These are phyloP conservation scores for Xanthorhoe spadicearia DNA, from an alignment of 2,888 invertebrate species.

Conservation along the genomic window DNA sequence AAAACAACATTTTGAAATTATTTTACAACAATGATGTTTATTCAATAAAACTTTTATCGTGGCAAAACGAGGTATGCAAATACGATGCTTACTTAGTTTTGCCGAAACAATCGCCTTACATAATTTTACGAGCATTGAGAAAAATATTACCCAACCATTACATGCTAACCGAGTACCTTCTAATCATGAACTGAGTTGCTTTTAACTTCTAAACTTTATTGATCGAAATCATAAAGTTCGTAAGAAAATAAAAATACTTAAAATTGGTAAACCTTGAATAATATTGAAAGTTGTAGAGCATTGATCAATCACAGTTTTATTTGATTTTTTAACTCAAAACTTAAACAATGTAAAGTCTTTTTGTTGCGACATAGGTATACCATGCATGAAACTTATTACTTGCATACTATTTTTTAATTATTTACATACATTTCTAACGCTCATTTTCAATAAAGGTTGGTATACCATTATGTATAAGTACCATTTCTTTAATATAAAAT, in stretches of 20 bases:
- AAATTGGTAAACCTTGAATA: neutral
- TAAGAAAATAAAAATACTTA: neutral
- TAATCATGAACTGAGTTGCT: constrained; percentile 6
- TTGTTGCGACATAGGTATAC: no score
- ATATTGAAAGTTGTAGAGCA: constrained; percentile 5
- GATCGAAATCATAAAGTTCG: neutral
- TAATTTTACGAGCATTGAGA: constrained; percentile 35
- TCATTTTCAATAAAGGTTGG: no score
- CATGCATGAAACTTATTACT: no score
- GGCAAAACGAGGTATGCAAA: constrained; percentile 24
- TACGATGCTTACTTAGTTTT: constrained; percentile 21
- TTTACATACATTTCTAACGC: no score
- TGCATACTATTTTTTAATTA: no score
- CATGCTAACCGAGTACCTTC: constrained; percentile 26
- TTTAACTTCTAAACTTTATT: constrained; percentile 2
- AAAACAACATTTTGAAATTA: neutral
- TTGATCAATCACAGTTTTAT: neutral
- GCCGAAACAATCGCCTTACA: constrained; percentile 37
- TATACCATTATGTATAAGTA: no score
- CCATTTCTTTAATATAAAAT: no score
- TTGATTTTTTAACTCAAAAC: neutral
- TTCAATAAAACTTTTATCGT: constrained; percentile 14
- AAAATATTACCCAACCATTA: constrained; percentile 41
- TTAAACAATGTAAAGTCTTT: no score
- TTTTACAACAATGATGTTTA: neutral